Evolutionary conservation across 2,888 invertebrate genomes (phyloP).

Genomic region (Scaeva pyrastri): DNA sequence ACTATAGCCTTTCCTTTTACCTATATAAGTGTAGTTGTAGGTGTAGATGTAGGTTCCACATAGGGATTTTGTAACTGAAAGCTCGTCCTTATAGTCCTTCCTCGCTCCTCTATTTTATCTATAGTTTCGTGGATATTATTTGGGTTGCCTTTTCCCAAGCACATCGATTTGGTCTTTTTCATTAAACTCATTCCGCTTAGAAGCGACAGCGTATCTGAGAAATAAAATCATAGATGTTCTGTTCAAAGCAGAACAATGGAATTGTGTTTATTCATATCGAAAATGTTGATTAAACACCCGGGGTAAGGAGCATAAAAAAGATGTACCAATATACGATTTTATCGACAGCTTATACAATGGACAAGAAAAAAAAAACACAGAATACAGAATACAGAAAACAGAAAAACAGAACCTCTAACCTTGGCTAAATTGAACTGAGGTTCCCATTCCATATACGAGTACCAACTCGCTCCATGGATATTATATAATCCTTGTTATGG

Average conservation of each 20-base stretch:
- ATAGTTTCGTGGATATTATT: neutral
- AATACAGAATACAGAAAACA: neutral
- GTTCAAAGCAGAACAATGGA: conserved; percentile 34
- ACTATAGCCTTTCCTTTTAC: conserved; percentile 3
- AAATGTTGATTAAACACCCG: conserved; percentile 69
- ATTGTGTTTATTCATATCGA: conserved; percentile 57
- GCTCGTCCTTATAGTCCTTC: neutral
- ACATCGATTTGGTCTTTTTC: conserved; percentile 25
- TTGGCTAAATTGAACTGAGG: conserved; percentile 51
- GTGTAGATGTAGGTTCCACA: conserved; percentile 5
- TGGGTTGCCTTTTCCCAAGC: neutral
- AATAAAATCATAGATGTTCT: conserved; percentile 45
- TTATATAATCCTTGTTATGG: conserved; percentile 51
- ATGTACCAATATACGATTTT: conserved; percentile 33
- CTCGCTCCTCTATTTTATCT: neutral
- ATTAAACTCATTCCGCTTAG: conserved; percentile 9
- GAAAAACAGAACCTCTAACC: conserved; percentile 32
- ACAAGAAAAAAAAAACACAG: conserved; percentile 18
- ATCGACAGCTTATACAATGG: conserved; percentile 43
- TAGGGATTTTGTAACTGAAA: neutral
- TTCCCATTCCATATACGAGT: conserved; percentile 13
- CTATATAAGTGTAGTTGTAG: neutral
- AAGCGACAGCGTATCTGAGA: conserved; percentile 23
- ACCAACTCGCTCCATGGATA: conserved; percentile 19
- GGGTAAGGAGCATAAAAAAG: conserved; percentile 54